phyloP scores from a whole-genome alignment of 2,113 vertebrate species.

The Upupa epops region DNA sequence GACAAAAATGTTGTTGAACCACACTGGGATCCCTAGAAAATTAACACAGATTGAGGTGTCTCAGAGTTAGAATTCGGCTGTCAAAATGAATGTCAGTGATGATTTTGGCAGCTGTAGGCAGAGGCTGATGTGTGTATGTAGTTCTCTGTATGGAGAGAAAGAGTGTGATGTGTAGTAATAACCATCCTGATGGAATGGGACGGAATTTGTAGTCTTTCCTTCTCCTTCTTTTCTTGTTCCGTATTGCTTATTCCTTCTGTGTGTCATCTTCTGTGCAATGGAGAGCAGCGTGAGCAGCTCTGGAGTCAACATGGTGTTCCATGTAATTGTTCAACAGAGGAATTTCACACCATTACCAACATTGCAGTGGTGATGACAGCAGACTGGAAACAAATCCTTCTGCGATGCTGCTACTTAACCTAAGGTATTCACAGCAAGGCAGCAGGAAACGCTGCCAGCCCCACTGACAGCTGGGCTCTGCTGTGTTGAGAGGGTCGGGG shows the following conservation, averaged over 20 bases:
- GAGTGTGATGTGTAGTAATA: accelerated
- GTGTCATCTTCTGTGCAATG: neutral
- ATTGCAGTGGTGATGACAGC: neutral
- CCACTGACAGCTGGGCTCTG: slow-evolving; percentile 19
- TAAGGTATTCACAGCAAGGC: neutral
- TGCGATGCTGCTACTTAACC: slow-evolving; percentile 23
- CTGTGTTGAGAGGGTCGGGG: neutral
- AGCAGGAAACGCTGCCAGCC: neutral
- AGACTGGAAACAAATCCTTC: neutral
- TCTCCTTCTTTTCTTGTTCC: too few species aligned
- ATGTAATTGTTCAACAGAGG: neutral
- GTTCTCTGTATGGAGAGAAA: neutral
- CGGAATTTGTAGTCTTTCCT: neutral
- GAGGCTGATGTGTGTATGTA: neutral
- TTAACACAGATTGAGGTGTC: neutral
- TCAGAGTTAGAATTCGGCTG: neutral
- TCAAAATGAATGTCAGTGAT: neutral
- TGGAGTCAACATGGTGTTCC: neutral
- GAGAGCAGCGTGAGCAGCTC: neutral
- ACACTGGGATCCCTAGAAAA: neutral
- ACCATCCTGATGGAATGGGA: neutral
- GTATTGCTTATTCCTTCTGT: neutral
- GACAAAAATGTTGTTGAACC: neutral
- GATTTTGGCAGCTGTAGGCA: neutral
- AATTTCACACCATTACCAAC: slow-evolving; percentile 1